Conservation (phyloP, 2,113 vertebrate species). For the Brachionichthys hirsutus region DNA sequence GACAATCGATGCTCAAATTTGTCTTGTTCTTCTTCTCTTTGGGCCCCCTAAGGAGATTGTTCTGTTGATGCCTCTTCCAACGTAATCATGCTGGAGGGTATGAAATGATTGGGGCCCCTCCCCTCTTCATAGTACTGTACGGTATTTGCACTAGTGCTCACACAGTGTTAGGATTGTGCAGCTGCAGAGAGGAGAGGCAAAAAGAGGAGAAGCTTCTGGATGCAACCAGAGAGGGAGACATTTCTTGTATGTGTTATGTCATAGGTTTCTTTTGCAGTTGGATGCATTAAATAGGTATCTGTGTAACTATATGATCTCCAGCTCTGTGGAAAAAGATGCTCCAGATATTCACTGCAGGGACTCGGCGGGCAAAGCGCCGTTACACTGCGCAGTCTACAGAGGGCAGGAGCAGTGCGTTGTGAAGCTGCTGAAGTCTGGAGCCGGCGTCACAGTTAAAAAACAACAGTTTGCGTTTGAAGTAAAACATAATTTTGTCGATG, state of each 20-base stretch:
- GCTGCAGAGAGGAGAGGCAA: slow-evolving; percentile 88
- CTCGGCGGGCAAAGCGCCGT: slow-evolving; percentile 86
- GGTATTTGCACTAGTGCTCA: slow-evolving; percentile 32
- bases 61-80: slow-evolving; percentile 84
- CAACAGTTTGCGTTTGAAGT: too few relatives aligned
- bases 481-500: too few relatives aligned
- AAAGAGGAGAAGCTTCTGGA: slow-evolving; percentile 84
- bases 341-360: slow-evolving; percentile 88
- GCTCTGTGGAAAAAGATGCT: slow-evolving; percentile 81
- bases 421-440: slow-evolving; percentile 87
- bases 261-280: not conserved
- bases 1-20: slow-evolving; percentile 4
- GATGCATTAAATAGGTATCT: not conserved
- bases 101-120: slow-evolving; percentile 59
- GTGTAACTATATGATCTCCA: slow-evolving; percentile 38
- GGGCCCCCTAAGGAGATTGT: slow-evolving; percentile 82
- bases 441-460: slow-evolving; percentile 61
- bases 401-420: slow-evolving; percentile 87
- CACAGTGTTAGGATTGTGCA: slow-evolving; percentile 54
- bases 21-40: not conserved
- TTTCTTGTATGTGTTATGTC: slow-evolving; percentile 7
- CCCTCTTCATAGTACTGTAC: slow-evolving; percentile 13
- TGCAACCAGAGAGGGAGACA: slow-evolving; percentile 86
- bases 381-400: slow-evolving; percentile 91
- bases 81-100: slow-evolving; percentile 93